Evolutionary conservation across 2,797 vertebrate species (phyloP).

Genomic region (Danio choprae): DNA sequence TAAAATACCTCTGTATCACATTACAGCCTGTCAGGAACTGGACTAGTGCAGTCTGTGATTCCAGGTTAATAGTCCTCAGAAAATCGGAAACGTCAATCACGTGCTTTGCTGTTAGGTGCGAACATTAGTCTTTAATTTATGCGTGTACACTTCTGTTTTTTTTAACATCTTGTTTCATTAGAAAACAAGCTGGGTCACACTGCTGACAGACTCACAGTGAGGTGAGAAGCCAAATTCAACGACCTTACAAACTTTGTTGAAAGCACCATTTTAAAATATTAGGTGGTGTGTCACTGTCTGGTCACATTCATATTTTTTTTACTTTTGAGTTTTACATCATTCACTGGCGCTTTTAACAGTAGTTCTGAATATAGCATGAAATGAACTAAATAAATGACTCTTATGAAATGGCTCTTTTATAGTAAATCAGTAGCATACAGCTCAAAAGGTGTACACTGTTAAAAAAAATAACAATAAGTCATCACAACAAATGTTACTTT

Average conservation of each 20-base stretch:
- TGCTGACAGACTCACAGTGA: not conserved
- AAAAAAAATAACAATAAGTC: no score
- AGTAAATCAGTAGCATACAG: not conserved
- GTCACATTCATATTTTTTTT: no score
- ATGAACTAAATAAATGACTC: not conserved
- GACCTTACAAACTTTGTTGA: not conserved
- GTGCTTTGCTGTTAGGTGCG: not conserved
- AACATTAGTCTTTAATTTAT: slow-evolving; percentile 18
- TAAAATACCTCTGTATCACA: slow-evolving; percentile 45
- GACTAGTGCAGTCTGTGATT: slow-evolving; percentile 1
- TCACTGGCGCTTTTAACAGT: not conserved
- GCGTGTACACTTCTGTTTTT: not conserved
- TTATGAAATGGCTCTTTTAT: not conserved
- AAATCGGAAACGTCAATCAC: slow-evolving; percentile 14
- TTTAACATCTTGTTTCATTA: not conserved
- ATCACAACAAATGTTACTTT: no score
- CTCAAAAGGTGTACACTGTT: not conserved
- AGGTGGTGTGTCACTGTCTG: not conserved
- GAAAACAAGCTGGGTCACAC: not conserved
- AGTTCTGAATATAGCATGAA: not conserved
- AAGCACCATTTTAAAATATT: not conserved
- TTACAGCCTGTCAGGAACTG: slow-evolving; percentile 44
- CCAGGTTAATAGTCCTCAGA: slow-evolving; percentile 16
- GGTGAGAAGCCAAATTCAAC: not conserved
- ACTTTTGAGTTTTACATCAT: not conserved